These are phyloP conservation scores for Forbesichthys agassizii DNA, from an alignment of 2,113 vertebrate species.

Conservation along the genomic window DNA sequence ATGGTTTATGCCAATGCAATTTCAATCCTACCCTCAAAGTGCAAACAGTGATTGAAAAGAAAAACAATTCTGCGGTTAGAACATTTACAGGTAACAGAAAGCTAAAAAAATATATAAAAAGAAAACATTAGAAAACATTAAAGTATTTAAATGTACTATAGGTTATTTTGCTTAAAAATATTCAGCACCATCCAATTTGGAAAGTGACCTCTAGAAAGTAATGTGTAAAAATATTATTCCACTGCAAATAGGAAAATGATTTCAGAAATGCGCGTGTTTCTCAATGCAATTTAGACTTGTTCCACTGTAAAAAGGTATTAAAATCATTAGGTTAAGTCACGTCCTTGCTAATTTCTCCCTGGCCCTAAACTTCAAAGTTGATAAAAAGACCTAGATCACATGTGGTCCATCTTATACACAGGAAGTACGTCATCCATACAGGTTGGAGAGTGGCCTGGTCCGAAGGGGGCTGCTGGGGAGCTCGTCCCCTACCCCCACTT, in stretches of 20 bases:
- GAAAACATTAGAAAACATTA: no score
- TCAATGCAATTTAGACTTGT: no score
- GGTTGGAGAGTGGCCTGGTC: conserved; percentile 89
- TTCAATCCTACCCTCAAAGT: conserved; percentile 54
- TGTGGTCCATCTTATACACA: no score
- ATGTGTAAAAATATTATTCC: conserved; percentile 46
- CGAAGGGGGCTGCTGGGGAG: conserved; percentile 79
- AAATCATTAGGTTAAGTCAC: no score
- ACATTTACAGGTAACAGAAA: conserved; percentile 8
- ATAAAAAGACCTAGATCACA: no score
- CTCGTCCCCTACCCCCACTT: conserved; percentile 80
- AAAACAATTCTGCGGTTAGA: conserved; percentile 13
- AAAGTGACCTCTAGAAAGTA: conserved; percentile 33
- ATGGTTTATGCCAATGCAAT: conserved; percentile 23
- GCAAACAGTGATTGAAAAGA: conserved; percentile 43
- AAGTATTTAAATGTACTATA: conserved; percentile 23
- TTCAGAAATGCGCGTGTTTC: conserved; percentile 7
- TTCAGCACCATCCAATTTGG: conserved; percentile 40
- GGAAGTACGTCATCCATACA: conserved; percentile 83
- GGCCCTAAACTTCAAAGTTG: no score
- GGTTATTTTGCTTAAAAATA: conserved; percentile 16
- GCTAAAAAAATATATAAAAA: no score
- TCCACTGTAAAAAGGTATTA: no score
- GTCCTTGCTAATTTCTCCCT: no score
- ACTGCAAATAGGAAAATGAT: conserved; percentile 28